Evolutionary conservation across 2,888 invertebrate species (phyloP), one percentile per base, ranked within the genome.

Genomic region (Anaspis maculata): DNA sequence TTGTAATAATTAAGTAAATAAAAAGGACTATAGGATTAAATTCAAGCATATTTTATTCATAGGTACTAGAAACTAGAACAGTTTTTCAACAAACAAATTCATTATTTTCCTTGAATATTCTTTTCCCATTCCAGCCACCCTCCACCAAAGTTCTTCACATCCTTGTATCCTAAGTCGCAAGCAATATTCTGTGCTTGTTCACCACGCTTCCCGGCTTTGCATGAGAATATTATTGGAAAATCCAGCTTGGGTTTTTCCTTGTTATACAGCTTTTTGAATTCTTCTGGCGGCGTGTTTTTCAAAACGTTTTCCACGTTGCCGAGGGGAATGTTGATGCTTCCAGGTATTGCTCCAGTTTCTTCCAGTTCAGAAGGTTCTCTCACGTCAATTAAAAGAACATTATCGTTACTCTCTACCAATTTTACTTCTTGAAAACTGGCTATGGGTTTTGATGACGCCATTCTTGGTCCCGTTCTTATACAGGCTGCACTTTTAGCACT

Each of bases 321-420:
- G 2, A 41, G 19, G 47, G 83, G 83, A 58, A 84, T 81, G 51
- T 83, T 81, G 32, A 83, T 71, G 52, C 82, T 81, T 29, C 74
- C 74, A 15, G 84, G 84, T 38, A 84, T 74, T 50, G 70, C 68
- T 3, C 84, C 83, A 43, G 76, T 74, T 54, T 80, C 77, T 38
- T 71, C 61, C 3, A 84, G 59, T 62, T 84, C 84, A n/a, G 70
- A 62, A 24, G 80, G 79, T 53, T 83, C 83, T 42, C 84, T 74
- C 0, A 85, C 83, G 67, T 85, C 84, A 38, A 88, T 71, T 13
- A 84, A 71, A 14, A 79, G 51, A 32, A 73, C 69, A 27, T 60
- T 61, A 1, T 62, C 57, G 5, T 65, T 33, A 36, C 69, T 61
- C 28, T 64, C 61, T 30, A 72, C 54, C n/a, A 67, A 61, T 42